Evolutionary conservation across 2,113 vertebrate genomes (phyloP).

Genomic region (Gorsachius goisagi): DNA sequence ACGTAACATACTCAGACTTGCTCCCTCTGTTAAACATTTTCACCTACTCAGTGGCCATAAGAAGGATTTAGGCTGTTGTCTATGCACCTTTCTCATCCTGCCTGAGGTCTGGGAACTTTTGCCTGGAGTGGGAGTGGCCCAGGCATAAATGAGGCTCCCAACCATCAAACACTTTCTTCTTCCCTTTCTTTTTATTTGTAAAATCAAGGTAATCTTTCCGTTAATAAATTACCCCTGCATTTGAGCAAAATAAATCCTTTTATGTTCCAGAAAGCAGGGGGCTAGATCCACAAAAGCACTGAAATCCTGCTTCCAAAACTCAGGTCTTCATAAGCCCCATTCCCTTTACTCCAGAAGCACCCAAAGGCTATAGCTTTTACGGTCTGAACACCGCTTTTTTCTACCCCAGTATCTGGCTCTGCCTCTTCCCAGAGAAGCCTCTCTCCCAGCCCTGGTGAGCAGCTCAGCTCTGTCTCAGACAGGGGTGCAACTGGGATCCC

Average conservation of each 20-base stretch:
- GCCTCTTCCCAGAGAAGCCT: neutral
- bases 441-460: neutral
- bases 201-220: neutral
- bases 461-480: neutral
- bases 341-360: neutral
- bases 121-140: neutral
- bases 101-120: neutral
- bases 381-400: neutral
- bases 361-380: neutral
- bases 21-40: neutral
- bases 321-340: neutral
- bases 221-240: neutral
- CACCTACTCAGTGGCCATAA: neutral
- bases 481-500: fast-evolving
- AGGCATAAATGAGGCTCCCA: neutral
- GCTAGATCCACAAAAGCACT: neutral
- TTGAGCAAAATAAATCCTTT: neutral
- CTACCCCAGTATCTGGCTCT: neutral
- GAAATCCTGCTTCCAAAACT: neutral
- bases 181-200: neutral
- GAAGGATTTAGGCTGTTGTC: neutral
- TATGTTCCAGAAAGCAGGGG: neutral
- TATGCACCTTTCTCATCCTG: neutral
- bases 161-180: neutral
- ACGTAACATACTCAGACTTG: neutral